Evolutionary conservation across 1,140 invertebrate species (phyloP).

Genomic region (Hypsibius dujardini): DNA sequence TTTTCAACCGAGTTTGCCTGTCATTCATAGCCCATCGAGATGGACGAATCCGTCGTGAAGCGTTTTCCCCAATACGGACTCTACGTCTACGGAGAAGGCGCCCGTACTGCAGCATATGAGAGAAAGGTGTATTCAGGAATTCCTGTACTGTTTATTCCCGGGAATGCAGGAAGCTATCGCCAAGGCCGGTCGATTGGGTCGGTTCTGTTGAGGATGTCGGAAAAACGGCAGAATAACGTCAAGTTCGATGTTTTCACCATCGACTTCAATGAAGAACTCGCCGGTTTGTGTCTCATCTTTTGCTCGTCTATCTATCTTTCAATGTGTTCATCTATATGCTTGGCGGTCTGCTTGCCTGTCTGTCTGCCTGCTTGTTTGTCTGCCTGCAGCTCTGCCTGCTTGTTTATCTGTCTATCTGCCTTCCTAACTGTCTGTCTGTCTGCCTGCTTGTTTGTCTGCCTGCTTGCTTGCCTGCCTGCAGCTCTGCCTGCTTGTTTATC

Average conservation of each 20-base stretch:
- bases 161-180: constrained; percentile 73
- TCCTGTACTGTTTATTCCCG: constrained; percentile 76
- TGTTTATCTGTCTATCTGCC: too few species aligned
- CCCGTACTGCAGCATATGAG: neutral
- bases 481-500: too few species aligned
- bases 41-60: constrained; percentile 40
- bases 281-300: constrained; percentile 32
- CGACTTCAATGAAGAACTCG: constrained; percentile 61
- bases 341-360: too few species aligned
- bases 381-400: too few species aligned
- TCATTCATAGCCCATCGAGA: constrained; percentile 43
- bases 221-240: constrained; percentile 38
- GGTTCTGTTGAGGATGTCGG: constrained; percentile 58
- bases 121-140: constrained; percentile 52
- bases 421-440: too few species aligned
- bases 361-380: too few species aligned
- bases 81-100: constrained; percentile 74
- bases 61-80: constrained; percentile 56
- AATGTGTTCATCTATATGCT: too few species aligned
- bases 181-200: constrained; percentile 75
- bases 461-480: too few species aligned
- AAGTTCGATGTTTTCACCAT: constrained; percentile 77
- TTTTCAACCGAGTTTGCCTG: constrained; percentile 9
- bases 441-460: too few species aligned
- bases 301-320: too few species aligned